Percentiles rank a stretch among this genome's conserved stretches.
phyloP scores from a whole-genome alignment of 2,888 invertebrate species.

The Antitype chi region DNA sequence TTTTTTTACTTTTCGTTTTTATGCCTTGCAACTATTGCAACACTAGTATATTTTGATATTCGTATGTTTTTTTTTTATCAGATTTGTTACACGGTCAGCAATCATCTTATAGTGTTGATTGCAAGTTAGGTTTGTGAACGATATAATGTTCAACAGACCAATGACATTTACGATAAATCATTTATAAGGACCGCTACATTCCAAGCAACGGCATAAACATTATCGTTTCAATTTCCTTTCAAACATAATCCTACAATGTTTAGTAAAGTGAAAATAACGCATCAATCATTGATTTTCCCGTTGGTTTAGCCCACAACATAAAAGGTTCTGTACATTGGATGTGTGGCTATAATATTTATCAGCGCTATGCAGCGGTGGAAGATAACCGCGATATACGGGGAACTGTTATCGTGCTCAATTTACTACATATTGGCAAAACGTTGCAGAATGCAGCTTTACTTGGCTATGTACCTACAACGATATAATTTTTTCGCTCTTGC shows the following conservation, averaged over 20 bases:
- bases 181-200: neutral
- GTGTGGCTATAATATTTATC: conserved; percentile 57
- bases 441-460: conserved; percentile 48
- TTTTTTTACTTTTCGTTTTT: neutral
- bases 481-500: neutral
- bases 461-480: neutral
- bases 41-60: neutral
- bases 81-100: neutral
- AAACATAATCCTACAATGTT: conserved; percentile 17
- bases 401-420: conserved; percentile 59
- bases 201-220: conserved; percentile 4
- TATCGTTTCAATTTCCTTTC: conserved; percentile 22
- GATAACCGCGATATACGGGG: conserved; percentile 62
- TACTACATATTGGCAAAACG: conserved; percentile 60
- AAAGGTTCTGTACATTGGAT: conserved; percentile 48
- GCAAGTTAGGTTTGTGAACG: neutral
- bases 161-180: neutral
- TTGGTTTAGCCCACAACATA: conserved; percentile 36
- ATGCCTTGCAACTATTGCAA: neutral
- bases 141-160: neutral
- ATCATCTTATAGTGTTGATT: neutral
- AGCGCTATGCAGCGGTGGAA: conserved; percentile 52
- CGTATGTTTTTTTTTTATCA: neutral
- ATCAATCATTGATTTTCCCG: conserved; percentile 57
- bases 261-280: conserved; percentile 46